phyloP scores from a whole-genome alignment of 2,113 vertebrate species.

The Heterotilapia buettikoferi region DNA sequence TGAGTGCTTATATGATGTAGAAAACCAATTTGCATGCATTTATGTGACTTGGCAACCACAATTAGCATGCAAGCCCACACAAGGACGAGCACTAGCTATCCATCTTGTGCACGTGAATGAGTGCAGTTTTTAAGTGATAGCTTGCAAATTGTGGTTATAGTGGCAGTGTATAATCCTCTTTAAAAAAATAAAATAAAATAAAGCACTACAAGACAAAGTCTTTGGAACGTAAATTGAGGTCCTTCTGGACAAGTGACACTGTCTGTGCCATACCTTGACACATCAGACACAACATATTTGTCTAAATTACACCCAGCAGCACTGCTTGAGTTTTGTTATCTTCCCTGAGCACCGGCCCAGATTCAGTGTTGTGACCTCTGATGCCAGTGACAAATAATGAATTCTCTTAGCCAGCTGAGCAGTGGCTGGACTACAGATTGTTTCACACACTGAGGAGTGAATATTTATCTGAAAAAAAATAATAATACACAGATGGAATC shows the following conservation, averaged over 20 bases:
- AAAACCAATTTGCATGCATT: neutral
- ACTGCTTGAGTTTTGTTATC: conserved; percentile 29
- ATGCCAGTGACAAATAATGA: conserved; percentile 29
- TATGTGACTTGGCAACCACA: neutral
- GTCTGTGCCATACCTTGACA: conserved; percentile 6
- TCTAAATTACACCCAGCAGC: conserved; percentile 33
- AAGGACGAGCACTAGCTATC: neutral
- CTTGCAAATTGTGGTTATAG: neutral
- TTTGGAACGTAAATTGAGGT: neutral
- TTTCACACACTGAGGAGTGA: neutral
- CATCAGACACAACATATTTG: conserved; percentile 30
- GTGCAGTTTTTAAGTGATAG: neutral
- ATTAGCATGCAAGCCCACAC: conserved; percentile 20
- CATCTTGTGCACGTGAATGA: conserved; percentile 14
- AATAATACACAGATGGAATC: neutral
- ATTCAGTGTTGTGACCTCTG: conserved; percentile 49
- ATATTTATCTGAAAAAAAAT: neutral
- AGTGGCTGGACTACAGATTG: conserved; percentile 35
- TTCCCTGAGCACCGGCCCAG: conserved; percentile 10
- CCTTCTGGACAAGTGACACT: neutral
- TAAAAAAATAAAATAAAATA: neutral
- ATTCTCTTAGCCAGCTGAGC: conserved; percentile 18
- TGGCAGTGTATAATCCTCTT: neutral
- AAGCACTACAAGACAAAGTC: neutral
- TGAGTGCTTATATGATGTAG: neutral